Evolutionary conservation across 92 coral and sea anemone genomes (phyloP).

Genomic region (Actinostola sp.): DNA sequence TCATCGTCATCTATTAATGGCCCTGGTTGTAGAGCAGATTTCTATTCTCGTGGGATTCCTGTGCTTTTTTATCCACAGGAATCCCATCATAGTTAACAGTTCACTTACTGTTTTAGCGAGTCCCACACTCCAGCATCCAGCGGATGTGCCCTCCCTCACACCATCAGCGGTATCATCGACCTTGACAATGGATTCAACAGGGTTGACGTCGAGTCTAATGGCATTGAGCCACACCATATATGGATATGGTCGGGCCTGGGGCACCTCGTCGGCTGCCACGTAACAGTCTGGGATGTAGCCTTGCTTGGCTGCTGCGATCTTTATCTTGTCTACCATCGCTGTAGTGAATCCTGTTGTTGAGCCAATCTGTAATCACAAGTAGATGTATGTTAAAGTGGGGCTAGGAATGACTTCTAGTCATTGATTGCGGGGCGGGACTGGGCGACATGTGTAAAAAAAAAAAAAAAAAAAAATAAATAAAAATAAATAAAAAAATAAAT

Average conservation of each 20-base stretch:
- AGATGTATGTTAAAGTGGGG: too few relatives aligned
- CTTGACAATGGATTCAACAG: constrained; percentile 91
- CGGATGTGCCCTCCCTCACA: constrained; percentile 94
- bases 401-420: too few relatives aligned
- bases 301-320: constrained; percentile 76
- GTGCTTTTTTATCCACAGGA: too few relatives aligned
- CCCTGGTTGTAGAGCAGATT: too few relatives aligned
- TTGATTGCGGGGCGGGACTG: too few relatives aligned
- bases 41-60: too few relatives aligned
- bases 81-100: neutral
- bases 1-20: too few relatives aligned
- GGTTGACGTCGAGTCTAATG: constrained; percentile 86
- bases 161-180: constrained; percentile 99
- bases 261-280: constrained; percentile 99
- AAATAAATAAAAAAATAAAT: too few relatives aligned
- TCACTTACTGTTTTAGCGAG: constrained; percentile 98
- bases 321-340: constrained; percentile 84
- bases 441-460: too few relatives aligned
- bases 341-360: constrained; percentile 96
- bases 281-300: constrained; percentile 96
- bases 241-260: constrained; percentile 98
- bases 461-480: too few relatives aligned
- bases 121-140: constrained; percentile 99
- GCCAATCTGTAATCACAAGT: constrained; percentile 57
- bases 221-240: constrained; percentile 99